Evolutionary conservation across 2,113 vertebrate genomes (phyloP).

Genomic region (Gorsachius goisagi): DNA sequence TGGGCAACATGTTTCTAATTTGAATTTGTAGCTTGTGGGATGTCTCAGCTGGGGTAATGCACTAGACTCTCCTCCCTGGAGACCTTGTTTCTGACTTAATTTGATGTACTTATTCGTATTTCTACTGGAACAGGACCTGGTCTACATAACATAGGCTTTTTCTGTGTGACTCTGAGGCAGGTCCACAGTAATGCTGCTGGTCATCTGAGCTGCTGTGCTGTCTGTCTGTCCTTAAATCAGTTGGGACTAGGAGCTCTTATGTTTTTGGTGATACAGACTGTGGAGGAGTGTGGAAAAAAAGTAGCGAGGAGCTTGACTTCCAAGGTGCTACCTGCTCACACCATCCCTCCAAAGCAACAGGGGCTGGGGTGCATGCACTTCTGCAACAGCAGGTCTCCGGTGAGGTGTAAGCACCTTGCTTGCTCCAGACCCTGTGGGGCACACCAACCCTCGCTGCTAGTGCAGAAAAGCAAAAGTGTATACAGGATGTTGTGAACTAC

Average conservation of each 20-base stretch:
- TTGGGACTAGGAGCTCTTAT: neutral
- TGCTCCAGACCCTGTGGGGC: neutral
- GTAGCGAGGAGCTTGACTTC: neutral
- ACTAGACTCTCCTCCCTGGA: neutral
- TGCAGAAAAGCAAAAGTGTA: neutral
- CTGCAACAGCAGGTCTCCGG: neutral
- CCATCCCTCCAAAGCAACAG: neutral
- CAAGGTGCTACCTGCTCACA: neutral
- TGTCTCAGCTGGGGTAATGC: neutral
- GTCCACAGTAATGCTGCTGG: neutral
- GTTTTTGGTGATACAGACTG: neutral
- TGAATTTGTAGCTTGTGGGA: neutral
- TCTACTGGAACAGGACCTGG: neutral
- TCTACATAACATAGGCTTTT: neutral
- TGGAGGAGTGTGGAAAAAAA: neutral
- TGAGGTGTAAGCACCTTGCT: neutral
- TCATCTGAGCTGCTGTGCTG: neutral
- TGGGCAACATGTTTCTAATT: neutral
- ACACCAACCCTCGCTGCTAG: fast-evolving
- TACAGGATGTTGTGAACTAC: neutral
- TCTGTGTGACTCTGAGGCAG: neutral
- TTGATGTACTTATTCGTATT: neutral
- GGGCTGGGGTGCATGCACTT: neutral
- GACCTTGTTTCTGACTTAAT: neutral
- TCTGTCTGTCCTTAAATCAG: neutral